Base-by-base conservation (phyloP, 35 echinoderm and acorn worm species). In the Hemicentrotus pulcherrimus region DNA sequence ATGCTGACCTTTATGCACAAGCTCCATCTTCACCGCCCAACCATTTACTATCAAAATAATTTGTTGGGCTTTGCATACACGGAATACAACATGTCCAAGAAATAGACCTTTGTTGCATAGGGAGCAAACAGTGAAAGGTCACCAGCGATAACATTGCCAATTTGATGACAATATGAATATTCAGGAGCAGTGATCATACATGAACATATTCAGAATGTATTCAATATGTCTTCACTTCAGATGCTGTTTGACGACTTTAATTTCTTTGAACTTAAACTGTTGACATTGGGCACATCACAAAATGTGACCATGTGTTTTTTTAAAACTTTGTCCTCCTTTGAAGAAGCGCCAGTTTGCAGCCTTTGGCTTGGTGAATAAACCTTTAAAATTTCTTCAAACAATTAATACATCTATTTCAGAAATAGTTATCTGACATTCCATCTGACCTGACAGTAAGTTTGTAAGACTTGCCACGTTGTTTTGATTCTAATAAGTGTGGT, bases 11-110 rank as follows among this genome's bases (percentile, higher is more conserved):
- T n/a, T 4, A n/a, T 78, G 24, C 52, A 78, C 19, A 28, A 28
- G 65, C 28, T 78, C 65, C 22, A 22, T 22, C 65, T n/a, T 78
- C 65, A 78, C 28, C 65, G 18, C 28, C 65, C 65, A 78, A 22
- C 65, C 65, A 78, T 78, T 28, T 78, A 78, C 65, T 78, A 78
- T 78, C 65, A 78, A 78, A 78, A 78, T 78, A 78, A 78, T 78
- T 78, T 78, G 65, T 28, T 78, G 65, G 65, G 65, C 28, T 78
- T 78, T 78, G 65, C 7, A 28, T 28, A 78, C 24, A 28, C 15
- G 24, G 65, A 78, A 78, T 78, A 78, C 65, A 78, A 78, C 65
- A 78, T 28, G 22, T 78, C 65, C 65, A 78, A 78, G 65, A 78
- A 78, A 78, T 78, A 78, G 22, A 78, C 65, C 65, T 78, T 78